Conservation (phyloP, 2,797 vertebrate genomes). For the Poeciliopsis turneri region DNA sequence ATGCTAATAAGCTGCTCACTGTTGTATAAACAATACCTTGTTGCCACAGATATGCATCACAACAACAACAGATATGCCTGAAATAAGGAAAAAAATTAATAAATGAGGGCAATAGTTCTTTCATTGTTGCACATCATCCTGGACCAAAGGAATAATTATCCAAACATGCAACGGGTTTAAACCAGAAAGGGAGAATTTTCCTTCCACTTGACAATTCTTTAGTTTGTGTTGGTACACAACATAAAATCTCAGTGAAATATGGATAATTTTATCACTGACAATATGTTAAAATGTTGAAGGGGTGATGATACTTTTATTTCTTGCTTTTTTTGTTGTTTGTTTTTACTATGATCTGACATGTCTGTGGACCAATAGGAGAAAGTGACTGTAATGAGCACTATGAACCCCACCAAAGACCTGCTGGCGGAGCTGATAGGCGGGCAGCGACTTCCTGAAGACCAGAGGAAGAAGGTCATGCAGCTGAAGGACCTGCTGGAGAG, state of each 20-base stretch:
- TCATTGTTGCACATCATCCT: not conserved
- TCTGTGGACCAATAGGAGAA: constrained; percentile 85
- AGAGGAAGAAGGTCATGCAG: constrained; percentile 98
- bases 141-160: not conserved
- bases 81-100: not conserved
- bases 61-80: not conserved
- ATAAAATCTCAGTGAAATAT: not conserved
- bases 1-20: not conserved
- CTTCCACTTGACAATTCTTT: not conserved
- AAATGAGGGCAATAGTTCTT: not conserved
- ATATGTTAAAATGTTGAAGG: not conserved
- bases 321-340: not conserved
- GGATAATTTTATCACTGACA: not conserved
- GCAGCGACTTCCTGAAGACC: constrained; percentile 98
- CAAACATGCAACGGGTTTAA: not conserved
- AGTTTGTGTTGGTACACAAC: not conserved
- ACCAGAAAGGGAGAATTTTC: not conserved
- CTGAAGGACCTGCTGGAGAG: constrained; percentile 98
- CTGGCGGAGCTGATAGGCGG: constrained; percentile 95
- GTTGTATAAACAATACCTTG: not conserved
- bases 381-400: constrained; percentile 99
- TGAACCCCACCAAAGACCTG: constrained; percentile 99
- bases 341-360: not conserved
- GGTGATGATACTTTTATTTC: not conserved
- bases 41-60: not conserved